phyloP scores from a whole-genome alignment of 2,113 vertebrate species.

The Emydura subglobosa region DNA sequence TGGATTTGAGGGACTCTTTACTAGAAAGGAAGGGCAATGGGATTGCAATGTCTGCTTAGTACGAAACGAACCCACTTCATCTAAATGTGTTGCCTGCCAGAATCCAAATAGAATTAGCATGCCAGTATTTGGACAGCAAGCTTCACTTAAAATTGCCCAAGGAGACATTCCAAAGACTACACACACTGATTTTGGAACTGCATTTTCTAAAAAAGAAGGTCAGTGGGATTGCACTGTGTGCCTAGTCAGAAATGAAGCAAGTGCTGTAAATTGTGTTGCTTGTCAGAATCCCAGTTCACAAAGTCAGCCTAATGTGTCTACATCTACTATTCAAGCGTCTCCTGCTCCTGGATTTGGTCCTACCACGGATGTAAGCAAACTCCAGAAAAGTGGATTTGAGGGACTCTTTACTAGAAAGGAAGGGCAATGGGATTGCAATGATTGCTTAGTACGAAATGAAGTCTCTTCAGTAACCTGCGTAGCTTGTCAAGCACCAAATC shows the following conservation, averaged over 20 bases:
- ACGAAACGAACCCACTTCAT: constrained; percentile 80
- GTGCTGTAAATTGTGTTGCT: constrained; percentile 74
- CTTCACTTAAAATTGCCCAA: constrained; percentile 81
- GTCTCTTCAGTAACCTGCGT: constrained; percentile 77
- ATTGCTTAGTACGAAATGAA: constrained; percentile 85
- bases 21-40: constrained; percentile 87
- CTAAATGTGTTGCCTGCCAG: constrained; percentile 82
- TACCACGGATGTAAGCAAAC: constrained; percentile 39
- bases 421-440: constrained; percentile 88
- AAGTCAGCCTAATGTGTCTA: background rate
- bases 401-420: constrained; percentile 84
- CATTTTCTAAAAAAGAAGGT: constrained; percentile 77
- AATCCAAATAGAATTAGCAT: constrained; percentile 72
- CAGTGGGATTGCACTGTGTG: constrained; percentile 87
- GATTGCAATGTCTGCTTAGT: constrained; percentile 83
- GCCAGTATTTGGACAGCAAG: constrained; percentile 35
- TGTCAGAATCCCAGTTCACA: constrained; percentile 79
- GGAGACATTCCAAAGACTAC: constrained; percentile 55
- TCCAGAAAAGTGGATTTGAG: constrained; percentile 76
- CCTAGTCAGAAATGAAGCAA: constrained; percentile 81
- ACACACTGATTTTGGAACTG: constrained; percentile 67
- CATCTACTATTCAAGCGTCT: constrained; percentile 13
- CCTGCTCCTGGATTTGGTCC: constrained; percentile 30
- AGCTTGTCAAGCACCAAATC: constrained; percentile 82
- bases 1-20: constrained; percentile 82